These are phyloP conservation scores for Bombus superbus DNA, from an alignment of 1,140 invertebrate species.

Conservation along the genomic window DNA sequence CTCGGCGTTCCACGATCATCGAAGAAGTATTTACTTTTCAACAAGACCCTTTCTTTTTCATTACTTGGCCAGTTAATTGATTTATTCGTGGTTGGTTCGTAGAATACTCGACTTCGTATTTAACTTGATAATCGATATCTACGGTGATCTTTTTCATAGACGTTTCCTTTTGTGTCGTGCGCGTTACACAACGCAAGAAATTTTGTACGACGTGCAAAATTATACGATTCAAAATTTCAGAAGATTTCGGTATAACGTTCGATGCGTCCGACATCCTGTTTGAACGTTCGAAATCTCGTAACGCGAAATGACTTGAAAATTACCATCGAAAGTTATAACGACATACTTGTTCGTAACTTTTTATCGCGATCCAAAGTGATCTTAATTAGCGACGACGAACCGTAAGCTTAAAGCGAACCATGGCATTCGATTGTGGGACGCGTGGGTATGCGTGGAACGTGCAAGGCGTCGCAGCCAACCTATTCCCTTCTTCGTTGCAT, in stretches of 20 bases:
- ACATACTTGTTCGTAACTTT: too few species aligned
- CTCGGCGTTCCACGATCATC: not conserved
- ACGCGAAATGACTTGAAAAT: not conserved
- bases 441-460: conserved; percentile 67
- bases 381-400: conserved; percentile 26
- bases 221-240: too few species aligned
- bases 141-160: too few species aligned
- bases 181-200: too few species aligned
- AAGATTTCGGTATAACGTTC: too few species aligned
- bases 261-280: not conserved
- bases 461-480: conserved; percentile 55
- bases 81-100: not conserved
- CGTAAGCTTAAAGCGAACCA: conserved; percentile 37
- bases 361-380: not conserved
- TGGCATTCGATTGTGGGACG: conserved; percentile 57
- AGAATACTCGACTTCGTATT: too few species aligned
- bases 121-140: not conserved
- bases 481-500: conserved; percentile 47
- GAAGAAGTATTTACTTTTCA: not conserved
- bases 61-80: not conserved
- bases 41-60: not conserved
- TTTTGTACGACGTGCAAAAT: too few species aligned
- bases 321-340: not conserved
- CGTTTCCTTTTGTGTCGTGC: too few species aligned
- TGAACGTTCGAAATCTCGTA: not conserved